A percentile compares a stretch with the other conserved stretches of the same genome.
phyloP scores from a whole-genome alignment of 2,888 invertebrate species.

The Andrena haemorrhoa region DNA sequence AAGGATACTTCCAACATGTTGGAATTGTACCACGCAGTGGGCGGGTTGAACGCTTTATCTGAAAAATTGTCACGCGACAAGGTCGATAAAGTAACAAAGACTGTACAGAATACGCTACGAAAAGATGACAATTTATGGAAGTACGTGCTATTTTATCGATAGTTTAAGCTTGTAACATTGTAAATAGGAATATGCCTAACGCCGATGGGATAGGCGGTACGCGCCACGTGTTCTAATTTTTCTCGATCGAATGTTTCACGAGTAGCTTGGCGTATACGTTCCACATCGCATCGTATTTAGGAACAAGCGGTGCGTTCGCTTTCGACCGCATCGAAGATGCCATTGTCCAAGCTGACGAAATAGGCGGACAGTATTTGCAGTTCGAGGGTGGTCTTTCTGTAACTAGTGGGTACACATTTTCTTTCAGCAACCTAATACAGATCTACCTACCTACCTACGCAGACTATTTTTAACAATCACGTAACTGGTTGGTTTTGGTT shows the following conservation, averaged over 20 bases:
- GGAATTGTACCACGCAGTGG: constrained; percentile 91
- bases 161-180: not conserved
- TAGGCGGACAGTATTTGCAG: constrained; percentile 94
- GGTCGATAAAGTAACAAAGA: constrained; percentile 89
- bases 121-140: constrained; percentile 93
- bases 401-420: constrained; percentile 85
- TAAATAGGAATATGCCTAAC: not conserved
- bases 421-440: no score
- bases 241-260: constrained; percentile 32
- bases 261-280: constrained; percentile 93
- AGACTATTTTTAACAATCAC: no score
- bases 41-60: constrained; percentile 89
- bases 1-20: constrained; percentile 89
- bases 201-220: not conserved
- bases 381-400: constrained; percentile 96
- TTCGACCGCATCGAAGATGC: constrained; percentile 95
- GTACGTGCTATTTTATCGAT: constrained; percentile 82
- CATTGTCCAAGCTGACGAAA: constrained; percentile 98
- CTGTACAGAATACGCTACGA: constrained; percentile 91
- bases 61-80: constrained; percentile 87
- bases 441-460: no score
- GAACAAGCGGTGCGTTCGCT: constrained; percentile 88
- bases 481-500: not conserved
- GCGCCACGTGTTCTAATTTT: constrained; percentile 15
- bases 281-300: constrained; percentile 91